Percentiles rank a stretch among this genome's conserved stretches.
phyloP scores from a whole-genome alignment of 2,113 vertebrate species.

The Prolemur simus region DNA sequence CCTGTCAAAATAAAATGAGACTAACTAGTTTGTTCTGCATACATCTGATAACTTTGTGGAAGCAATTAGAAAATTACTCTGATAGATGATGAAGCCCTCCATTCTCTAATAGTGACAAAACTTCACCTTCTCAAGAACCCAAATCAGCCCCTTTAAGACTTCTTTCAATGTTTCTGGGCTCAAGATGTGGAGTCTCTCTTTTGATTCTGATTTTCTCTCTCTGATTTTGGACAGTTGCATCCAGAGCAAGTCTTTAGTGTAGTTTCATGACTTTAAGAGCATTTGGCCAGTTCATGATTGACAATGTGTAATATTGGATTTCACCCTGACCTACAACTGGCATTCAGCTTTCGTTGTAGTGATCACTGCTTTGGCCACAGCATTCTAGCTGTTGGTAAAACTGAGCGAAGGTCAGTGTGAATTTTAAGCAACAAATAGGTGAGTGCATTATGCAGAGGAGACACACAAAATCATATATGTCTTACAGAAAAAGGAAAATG shows the following conservation, averaged over 20 bases:
- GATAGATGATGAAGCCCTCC: not conserved
- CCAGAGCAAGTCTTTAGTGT: not conserved
- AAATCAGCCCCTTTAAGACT: not conserved
- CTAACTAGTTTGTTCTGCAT: not conserved
- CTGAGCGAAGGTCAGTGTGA: not conserved
- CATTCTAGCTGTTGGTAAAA: not conserved
- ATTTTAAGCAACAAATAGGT: not conserved
- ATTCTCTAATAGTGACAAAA: not conserved
- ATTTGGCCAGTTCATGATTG: not conserved
- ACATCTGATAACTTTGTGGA: not conserved
- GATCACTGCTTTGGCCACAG: not conserved
- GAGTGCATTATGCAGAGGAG: not conserved
- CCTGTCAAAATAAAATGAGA: not conserved
- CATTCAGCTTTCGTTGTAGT: not conserved
- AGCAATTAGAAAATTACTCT: not conserved
- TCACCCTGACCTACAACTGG: not conserved
- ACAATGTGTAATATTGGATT: not conserved
- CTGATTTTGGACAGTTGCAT: not conserved
- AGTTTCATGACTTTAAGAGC: not conserved
- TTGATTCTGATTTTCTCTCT: not conserved
- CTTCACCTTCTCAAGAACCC: not conserved
- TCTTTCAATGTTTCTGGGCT: not conserved
- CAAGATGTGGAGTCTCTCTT: not conserved
- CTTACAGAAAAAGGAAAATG: not conserved
- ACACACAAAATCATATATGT: not conserved